Percentiles rank a stretch among this genome's conserved stretches.
Evolutionary conservation across 37 sponge, comb jelly and placozoan genomes (phyloP).

Genomic region (Lycopodina hypogea): DNA sequence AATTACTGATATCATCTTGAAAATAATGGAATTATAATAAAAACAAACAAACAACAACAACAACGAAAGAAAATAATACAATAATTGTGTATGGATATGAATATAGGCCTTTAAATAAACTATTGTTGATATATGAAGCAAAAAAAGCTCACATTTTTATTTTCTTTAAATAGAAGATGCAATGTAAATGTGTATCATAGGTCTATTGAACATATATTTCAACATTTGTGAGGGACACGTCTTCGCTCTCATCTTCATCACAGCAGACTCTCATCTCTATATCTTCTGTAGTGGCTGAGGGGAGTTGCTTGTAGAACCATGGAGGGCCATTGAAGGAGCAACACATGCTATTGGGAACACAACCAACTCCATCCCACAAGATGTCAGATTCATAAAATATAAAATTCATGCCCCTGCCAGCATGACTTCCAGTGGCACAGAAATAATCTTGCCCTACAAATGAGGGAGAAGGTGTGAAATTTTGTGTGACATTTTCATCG

Average conservation of each 20-base stretch:
- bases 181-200: too few relatives aligned
- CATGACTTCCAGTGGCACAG: not conserved
- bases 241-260: not conserved
- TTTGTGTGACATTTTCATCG: not conserved
- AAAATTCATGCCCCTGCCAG: not conserved
- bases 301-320: conserved; percentile 45
- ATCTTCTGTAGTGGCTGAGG: conserved; percentile 11
- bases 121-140: too few relatives aligned
- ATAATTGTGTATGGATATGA: too few relatives aligned
- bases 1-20: too few relatives aligned
- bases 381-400: conserved; percentile 13
- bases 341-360: conserved; percentile 35
- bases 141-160: too few relatives aligned
- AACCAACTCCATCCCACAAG: conserved; percentile 53
- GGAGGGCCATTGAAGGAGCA: conserved; percentile 42
- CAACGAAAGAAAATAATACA: too few relatives aligned
- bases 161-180: too few relatives aligned
- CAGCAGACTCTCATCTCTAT: conserved; percentile 55
- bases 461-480: not conserved
- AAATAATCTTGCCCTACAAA: conserved; percentile 3
- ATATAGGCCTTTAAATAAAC: too few relatives aligned
- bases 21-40: too few relatives aligned
- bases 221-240: not conserved
- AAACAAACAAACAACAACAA: too few relatives aligned
- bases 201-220: not conserved